Base-by-base conservation (phyloP, 2,797 vertebrate species). In the Propithecus perrieri region DNA sequence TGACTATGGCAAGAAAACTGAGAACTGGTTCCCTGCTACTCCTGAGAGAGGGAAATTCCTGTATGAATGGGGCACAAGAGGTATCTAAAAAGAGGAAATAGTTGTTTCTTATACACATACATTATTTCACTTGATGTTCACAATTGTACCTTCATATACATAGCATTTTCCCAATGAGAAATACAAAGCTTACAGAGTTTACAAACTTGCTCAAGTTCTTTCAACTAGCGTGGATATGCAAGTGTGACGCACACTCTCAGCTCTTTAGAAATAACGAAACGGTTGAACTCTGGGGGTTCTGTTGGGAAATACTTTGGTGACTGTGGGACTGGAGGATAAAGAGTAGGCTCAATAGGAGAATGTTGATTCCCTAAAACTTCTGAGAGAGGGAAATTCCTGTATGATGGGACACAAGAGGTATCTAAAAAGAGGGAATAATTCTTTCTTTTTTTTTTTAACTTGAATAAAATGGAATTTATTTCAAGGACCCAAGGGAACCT, bases 401-500 rank as follows among this genome's bases (percentile, higher is more conserved):
- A 43, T 55, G 14, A 75, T 57, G 35, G 10, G 12, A 28, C 35
- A 46, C 3, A 3, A 43, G 8, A 15, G 38, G 10, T 46, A 46
- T 33, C 76, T 35, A 35, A 24, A 61, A n/a, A 63, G 26, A 85
- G 61, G n/a, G 17, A 2, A 65, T 76, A 50, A 33, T 57, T 57
- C 22, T 57, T 57, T 57, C 55, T 57, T 55, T 55, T 24, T 9
- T 57, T 57, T 57, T 57, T 57, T 85, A 78, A 74, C 33, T 59
- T 85, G 15, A 87, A 91, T 91, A 86, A 89, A 96, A 81, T 76
- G 13, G 10, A 61, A 89, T 50, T 89, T 86, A 94, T 94, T 83
- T 43, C 24, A 85, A 95, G 7, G 17, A 85, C 46, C 12, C 7
- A 50, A 53, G 30, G 22, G 30, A 59, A 43, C 88, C 50, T 57